Evolutionary conservation across 2,797 vertebrate species (phyloP), one percentile per base, ranked within the genome.

Genomic region (Pseudochirops corinnae): DNA sequence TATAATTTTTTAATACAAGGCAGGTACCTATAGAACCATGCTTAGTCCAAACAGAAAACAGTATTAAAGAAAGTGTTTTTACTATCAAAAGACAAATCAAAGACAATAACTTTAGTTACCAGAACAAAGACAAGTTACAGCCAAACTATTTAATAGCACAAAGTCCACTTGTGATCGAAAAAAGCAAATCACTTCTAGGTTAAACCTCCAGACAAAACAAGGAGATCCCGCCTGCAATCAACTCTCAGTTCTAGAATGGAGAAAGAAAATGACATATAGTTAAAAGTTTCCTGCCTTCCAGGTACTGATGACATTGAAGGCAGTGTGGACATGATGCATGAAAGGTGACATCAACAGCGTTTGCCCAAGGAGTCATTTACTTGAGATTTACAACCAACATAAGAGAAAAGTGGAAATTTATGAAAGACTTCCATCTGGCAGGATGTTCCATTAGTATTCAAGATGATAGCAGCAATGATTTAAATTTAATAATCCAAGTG

Each of bases 401-500:
- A 98, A 98, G 96, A 98, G 97, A 98, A 98, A 98, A 98, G 96
- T 97, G 97, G 98, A 98, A 98, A 98, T 98, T 98, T 98, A 98
- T 98, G 98, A 98, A 98, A 98, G 98, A 96, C 97, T 98, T 98
- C 98, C 98, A 98, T 99, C 98, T 98, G 98, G 98, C 97, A 98
- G 98, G 98, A 98, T 96, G 46, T 97, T 98, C 98, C 98, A 99
- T 99, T 99, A 99, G 98, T 98, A 99, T 99, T 99, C 98, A 98
- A 97, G 98, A 97, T 98, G 98, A 99, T 98, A 97, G 98, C 95
- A 98, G 97, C 97, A 98, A 97, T 98, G 97, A 98, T 99, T 99
- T 98, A 98, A 98, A 98, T 99, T 99, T 98, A 98, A 99, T 98
- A 98, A 99, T 98, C 98, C 92, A n/a, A 98, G 97, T 96, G 92